Conservation (phyloP, 2,797 vertebrate genomes). For the Apogon hyalosoma region DNA sequence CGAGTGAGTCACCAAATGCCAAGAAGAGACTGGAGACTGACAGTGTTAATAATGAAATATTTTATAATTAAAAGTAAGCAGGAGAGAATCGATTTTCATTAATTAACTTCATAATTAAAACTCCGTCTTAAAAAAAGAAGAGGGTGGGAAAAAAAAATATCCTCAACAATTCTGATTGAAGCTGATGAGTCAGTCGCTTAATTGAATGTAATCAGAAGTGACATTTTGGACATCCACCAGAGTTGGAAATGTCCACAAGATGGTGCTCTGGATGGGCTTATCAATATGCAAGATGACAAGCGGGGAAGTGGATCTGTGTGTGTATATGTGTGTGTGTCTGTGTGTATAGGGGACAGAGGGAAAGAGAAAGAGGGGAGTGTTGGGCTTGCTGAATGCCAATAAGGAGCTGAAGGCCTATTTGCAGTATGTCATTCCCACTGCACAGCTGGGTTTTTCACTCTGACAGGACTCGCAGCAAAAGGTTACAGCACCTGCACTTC, state of each 20-base stretch:
- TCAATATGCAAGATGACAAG: slow-evolving; percentile 63
- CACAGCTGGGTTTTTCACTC: slow-evolving; percentile 66
- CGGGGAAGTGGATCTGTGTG: slow-evolving; percentile 24
- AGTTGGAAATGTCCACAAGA: slow-evolving; percentile 70
- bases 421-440: slow-evolving; percentile 55
- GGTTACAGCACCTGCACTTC: slow-evolving; percentile 60
- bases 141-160: not conserved
- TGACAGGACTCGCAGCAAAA: slow-evolving; percentile 61
- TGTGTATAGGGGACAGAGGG: slow-evolving; percentile 7
- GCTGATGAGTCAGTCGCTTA: slow-evolving; percentile 19
- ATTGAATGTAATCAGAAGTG: slow-evolving; percentile 52
- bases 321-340: slow-evolving; percentile 32
- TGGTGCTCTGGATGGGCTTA: slow-evolving; percentile 67
- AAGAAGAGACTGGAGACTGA: slow-evolving; percentile 8
- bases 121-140: not conserved
- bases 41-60: slow-evolving; percentile 7
- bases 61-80: slow-evolving; percentile 25
- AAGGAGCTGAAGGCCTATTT: slow-evolving; percentile 64
- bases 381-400: slow-evolving; percentile 66
- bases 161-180: slow-evolving; percentile 17
- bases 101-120: slow-evolving; percentile 9
- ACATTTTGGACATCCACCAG: slow-evolving; percentile 25
- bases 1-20: not conserved
- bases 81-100: slow-evolving; percentile 12
- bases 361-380: slow-evolving; percentile 34